Percentiles rank a stretch among this genome's conserved stretches.
Conservation (phyloP, 1,140 invertebrate genomes). For the Drosophila punjabiensis region DNA sequence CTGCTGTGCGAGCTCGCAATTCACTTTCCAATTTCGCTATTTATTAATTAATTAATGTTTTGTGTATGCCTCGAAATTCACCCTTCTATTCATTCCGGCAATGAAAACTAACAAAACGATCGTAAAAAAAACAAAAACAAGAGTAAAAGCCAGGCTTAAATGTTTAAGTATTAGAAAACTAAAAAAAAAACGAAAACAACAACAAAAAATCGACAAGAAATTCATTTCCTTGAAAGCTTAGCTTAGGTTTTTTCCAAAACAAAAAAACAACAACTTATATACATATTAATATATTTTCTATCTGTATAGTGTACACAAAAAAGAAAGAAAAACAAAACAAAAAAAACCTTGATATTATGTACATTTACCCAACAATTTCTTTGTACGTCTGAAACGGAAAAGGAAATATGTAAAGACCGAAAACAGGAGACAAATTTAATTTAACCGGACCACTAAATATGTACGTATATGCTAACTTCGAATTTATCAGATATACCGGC, state of each 20-base stretch:
- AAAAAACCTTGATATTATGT: conserved; percentile 71
- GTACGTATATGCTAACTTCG: conserved; percentile 69
- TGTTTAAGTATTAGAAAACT: conserved; percentile 71
- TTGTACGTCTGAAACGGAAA: conserved; percentile 31
- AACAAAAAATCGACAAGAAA: conserved; percentile 28
- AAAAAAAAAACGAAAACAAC: conserved; percentile 17
- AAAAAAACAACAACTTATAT: conserved; percentile 4
- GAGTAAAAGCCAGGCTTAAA: conserved; percentile 68
- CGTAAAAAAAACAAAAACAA: conserved; percentile 15
- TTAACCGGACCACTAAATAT: conserved; percentile 71
- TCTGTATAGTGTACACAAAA: conserved; percentile 46
- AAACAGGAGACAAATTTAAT: conserved; percentile 63
- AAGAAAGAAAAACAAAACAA: background rate
- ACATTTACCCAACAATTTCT: conserved; percentile 56
- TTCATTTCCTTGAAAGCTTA: conserved; percentile 75
- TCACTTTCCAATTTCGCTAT: conserved; percentile 52
- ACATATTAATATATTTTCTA: conserved; percentile 63
- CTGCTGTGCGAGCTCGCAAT: conserved; percentile 39
- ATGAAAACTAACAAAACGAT: conserved; percentile 58
- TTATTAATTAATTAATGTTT: conserved; percentile 55
- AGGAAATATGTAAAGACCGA: conserved; percentile 9
- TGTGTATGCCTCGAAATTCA: conserved; percentile 59
- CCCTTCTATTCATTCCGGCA: conserved; percentile 75
- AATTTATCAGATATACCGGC: conserved; percentile 72
- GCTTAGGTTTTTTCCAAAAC: conserved; percentile 65